Conservation (phyloP, 2,888 invertebrate species). For the Leptinotarsa haldemani region DNA sequence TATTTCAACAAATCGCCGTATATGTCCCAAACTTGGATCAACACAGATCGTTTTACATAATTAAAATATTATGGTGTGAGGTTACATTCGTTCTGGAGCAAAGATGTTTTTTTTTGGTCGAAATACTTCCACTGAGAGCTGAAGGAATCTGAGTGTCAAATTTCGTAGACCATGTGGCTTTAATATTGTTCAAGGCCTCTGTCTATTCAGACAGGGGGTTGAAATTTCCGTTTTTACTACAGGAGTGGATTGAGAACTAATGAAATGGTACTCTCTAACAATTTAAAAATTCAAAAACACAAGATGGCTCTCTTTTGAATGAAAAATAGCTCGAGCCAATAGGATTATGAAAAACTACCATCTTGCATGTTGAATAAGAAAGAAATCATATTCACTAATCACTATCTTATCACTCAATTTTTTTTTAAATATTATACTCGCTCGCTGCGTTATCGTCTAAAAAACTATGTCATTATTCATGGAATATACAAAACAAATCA, state of each 20-base stretch:
- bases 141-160: constrained; percentile 50
- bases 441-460: neutral
- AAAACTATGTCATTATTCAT: neutral
- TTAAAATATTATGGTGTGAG: constrained; percentile 19
- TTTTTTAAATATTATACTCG: neutral
- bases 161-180: constrained; percentile 50
- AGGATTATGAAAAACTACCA: no score
- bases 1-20: neutral
- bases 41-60: constrained; percentile 21
- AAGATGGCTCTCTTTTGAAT: no score
- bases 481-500: constrained; percentile 1
- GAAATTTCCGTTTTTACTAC: constrained; percentile 20
- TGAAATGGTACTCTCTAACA: neutral
- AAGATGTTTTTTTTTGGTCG: constrained; percentile 21
- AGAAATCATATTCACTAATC: no score
- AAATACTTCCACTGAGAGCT: constrained; percentile 22
- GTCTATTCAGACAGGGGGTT: constrained; percentile 32
- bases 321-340: no score
- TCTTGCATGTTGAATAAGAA: no score
- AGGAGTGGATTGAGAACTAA: neutral
- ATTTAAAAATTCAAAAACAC: no score
- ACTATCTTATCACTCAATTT: no score
- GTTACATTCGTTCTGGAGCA: constrained; percentile 15
- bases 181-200: constrained; percentile 42
- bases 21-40: constrained; percentile 11